Base-by-base conservation (phyloP, 2,113 vertebrate species). In the Leuciscus idus region DNA sequence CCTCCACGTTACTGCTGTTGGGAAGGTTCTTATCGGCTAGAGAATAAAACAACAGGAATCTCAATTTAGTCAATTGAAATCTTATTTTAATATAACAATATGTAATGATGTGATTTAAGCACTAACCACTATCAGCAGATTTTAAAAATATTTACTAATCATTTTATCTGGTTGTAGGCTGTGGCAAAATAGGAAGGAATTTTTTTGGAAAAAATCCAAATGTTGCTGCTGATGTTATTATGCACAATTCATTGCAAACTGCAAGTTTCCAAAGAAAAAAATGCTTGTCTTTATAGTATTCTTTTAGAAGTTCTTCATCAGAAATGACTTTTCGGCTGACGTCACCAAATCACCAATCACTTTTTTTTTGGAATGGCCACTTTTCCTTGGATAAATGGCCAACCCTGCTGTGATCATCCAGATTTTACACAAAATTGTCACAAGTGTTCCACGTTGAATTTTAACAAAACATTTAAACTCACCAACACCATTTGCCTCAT, bases 1-100 rank as follows among this genome's bases (percentile, higher is more conserved):
- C 97, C 75, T 97, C 97, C 1, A 97, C 97, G 87, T 96, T 97
- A 17, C 95, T 88, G 89, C 92, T 96, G 87, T 96, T 96, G 17
- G 93, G 93, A n/a, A 96, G 93, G 33, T 96, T 96, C 94, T 96
- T 98, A 83, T 96, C 96, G 3, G 33, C 86, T 92, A 92, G 85
- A 84, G 36, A 74, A 61, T 88, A 84, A 8, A 26, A 78, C 3
- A 72, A 46, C 13, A 39, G 26, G 43, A 12, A 86, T 30, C 33
- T 72, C 19, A 72, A 23, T 11, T 30, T 66, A 30, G 6, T 30
- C 15, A 68, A 19, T 33, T 73, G 4, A 73, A 73, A 43, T 73
- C 8, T 28, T 76, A 76, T 12, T 78, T 78, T 0, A 80, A 23
- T 80, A 36, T 6, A 36, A 7, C 6, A 78, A 57, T 33, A 30